These are phyloP conservation scores for Troides aeacus DNA, from an alignment of 2,888 invertebrate species.

Conservation along the genomic window DNA sequence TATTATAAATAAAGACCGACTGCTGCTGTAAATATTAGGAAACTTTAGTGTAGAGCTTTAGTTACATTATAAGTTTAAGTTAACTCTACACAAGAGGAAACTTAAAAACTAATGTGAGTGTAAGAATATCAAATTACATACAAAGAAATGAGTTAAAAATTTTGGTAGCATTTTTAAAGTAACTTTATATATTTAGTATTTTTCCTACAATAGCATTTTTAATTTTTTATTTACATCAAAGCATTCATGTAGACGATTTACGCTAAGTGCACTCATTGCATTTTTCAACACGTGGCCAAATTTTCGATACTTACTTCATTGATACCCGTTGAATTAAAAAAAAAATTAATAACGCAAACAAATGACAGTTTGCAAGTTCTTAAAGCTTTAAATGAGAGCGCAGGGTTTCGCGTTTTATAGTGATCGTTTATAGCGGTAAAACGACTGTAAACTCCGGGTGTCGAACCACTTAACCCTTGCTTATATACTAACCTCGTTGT, in stretches of 20 bases:
- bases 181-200: too few species aligned
- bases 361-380: constrained; percentile 34
- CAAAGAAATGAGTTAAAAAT: neutral
- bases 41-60: neutral
- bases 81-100: neutral
- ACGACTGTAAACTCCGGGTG: constrained; percentile 63
- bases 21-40: neutral
- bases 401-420: constrained; percentile 53
- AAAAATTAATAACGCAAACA: constrained; percentile 4
- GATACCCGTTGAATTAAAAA: neutral
- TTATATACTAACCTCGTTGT: constrained; percentile 44
- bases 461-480: constrained; percentile 50
- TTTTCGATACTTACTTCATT: too few species aligned
- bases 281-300: too few species aligned
- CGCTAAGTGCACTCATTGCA: too few species aligned
- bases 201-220: too few species aligned
- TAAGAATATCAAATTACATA: neutral
- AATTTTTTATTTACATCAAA: too few species aligned
- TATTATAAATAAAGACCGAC: neutral
- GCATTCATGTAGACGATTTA: too few species aligned
- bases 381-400: constrained; percentile 50
- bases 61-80: too few species aligned
- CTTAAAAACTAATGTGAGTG: neutral
- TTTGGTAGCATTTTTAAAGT: too few species aligned
- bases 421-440: constrained; percentile 63